Evolutionary conservation across 2,888 invertebrate species (phyloP).

Genomic region (Taphrorychus bicolor): DNA sequence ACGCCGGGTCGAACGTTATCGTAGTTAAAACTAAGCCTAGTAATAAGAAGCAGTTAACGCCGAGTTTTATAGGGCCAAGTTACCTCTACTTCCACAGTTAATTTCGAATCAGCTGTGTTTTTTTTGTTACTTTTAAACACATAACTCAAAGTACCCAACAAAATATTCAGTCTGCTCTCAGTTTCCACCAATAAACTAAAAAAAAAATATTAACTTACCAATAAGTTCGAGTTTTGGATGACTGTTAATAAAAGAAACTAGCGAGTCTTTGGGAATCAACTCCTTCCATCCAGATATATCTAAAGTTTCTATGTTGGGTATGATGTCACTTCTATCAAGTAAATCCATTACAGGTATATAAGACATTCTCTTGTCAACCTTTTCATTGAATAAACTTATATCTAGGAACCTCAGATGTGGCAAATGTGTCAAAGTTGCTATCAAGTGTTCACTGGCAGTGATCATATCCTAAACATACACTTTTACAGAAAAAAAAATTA

Average conservation of each 20-base stretch:
- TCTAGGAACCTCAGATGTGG: conserved; percentile 53
- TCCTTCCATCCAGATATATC: conserved; percentile 68
- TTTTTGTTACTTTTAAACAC: too few relatives aligned
- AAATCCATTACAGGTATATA: conserved; percentile 37
- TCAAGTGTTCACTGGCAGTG: conserved; percentile 43
- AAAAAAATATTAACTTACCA: too few relatives aligned
- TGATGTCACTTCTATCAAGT: conserved; percentile 60
- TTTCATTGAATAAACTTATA: conserved; percentile 53
- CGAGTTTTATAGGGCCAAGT: too few relatives aligned
- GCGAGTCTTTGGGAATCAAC: conserved; percentile 42
- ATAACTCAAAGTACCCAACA: too few relatives aligned
- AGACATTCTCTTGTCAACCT: conserved; percentile 45
- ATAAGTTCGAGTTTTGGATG: conserved; percentile 54
- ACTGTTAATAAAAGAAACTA: conserved; percentile 49
- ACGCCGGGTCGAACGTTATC: conserved; percentile 51
- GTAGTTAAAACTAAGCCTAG: conserved; percentile 54
- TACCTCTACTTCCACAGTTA: too few relatives aligned
- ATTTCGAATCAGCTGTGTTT: background rate
- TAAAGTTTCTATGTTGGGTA: conserved; percentile 66
- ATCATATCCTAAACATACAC: conserved; percentile 49
- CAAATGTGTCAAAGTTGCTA: conserved; percentile 49
- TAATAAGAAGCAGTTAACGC: background rate
- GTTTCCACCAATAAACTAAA: too few relatives aligned
- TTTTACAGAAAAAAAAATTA: conserved; percentile 1
- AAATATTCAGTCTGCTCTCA: too few relatives aligned